phyloP scores from a whole-genome alignment of 1,140 invertebrate species.

The Yoshiicerus persimilis region DNA sequence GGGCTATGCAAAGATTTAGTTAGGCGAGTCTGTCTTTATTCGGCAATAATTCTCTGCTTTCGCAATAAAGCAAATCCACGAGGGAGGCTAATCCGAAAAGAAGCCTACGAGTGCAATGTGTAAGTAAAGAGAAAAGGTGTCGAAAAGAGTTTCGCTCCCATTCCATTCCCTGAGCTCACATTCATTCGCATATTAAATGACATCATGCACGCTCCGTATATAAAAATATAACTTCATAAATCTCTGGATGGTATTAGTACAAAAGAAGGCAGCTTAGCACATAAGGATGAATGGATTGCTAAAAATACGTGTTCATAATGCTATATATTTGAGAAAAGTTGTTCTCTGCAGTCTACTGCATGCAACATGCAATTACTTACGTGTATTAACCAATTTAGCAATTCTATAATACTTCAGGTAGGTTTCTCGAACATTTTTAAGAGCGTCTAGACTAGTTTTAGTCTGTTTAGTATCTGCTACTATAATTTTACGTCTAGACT shows the following conservation, averaged over 20 bases:
- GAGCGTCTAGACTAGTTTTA: not conserved
- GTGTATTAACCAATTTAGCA: not conserved
- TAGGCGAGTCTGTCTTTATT: not conserved
- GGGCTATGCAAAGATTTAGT: not conserved
- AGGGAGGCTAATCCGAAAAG: not conserved
- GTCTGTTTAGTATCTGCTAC: not conserved
- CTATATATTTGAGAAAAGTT: not conserved
- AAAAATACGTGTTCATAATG: no score
- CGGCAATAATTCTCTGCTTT: not conserved
- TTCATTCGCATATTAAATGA: not conserved
- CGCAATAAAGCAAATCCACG: not conserved
- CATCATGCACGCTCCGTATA: not conserved
- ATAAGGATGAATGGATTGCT: no score
- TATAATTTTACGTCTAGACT: not conserved
- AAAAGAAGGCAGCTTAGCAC: no score
- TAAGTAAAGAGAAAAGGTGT: not conserved
- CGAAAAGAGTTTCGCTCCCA: not conserved
- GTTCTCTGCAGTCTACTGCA: not conserved
- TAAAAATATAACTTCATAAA: not conserved
- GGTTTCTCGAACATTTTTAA: not conserved
- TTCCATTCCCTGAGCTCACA: not conserved
- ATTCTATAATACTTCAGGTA: not conserved
- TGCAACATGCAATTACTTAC: not conserved
- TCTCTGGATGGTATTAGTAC: not conserved
- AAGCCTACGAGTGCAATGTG: not conserved